Base-by-base conservation (phyloP, 1,140 invertebrate genomes). In the Popillia japonica region DNA sequence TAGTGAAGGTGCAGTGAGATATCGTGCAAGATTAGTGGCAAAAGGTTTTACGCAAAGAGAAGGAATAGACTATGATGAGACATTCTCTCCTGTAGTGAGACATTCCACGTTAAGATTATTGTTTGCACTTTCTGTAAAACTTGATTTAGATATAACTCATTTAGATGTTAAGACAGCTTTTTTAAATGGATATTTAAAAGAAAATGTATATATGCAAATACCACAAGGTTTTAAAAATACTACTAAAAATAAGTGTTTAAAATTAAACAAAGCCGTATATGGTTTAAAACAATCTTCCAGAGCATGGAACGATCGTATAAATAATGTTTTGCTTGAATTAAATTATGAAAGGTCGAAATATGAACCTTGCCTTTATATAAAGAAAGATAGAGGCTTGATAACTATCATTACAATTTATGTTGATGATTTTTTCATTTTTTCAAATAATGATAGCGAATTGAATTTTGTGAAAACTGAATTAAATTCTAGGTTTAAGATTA, bases 151-250 rank as follows among this genome's bases (percentile, higher is more conserved):
- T 34, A 72, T 83, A 0, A 59, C 20, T 20, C 81, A 84, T 55
- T 82, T 88, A 72, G 88, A 88, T 82, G 85, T 86, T 0, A 83
- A 76, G n/a, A 83, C 86, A 64, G 86, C 86, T 7, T 88, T 87
- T 78, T 76, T 87, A 34, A 85, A 87, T 82, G 83, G 84, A 41
- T 23, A 78, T 7, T 72, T 87, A 59, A 78, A 84, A 34, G 84
- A 88, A 80, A 81, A 78, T n/a, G 80, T 87, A 10, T 87, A 79
- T 77, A 86, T 82, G 85, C n/a, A n/a, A n/a, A 40, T 85, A 27
- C 81, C 83, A 80, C 86, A 42, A n/a, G n/a, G n/a, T n/a, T n/a
- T n/a, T n/a, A n/a, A n/a, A n/a, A n/a, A n/a, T n/a, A n/a, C n/a
- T n/a, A n/a, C n/a, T n/a, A n/a, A n/a, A n/a, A n/a, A n/a, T n/a